A percentile compares a stretch with the other conserved stretches of the same genome.
Conservation (phyloP, 2,888 invertebrate genomes). For the Drosophila infuscata region DNA sequence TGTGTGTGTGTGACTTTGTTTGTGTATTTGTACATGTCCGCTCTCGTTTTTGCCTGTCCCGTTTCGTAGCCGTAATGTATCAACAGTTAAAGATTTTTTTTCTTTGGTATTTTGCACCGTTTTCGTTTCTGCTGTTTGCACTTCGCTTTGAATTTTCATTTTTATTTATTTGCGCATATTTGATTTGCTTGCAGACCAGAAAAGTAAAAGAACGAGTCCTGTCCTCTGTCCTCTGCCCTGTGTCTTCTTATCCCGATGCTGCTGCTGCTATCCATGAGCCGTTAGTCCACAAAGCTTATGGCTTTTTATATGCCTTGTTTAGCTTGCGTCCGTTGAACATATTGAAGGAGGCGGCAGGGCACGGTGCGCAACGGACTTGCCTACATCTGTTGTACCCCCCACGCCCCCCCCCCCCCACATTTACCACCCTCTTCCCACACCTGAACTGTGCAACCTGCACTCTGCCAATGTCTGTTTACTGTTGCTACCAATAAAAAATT, state of each 20-base stretch:
- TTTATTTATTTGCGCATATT: slow-evolving; percentile 80
- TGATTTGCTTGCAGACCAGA: slow-evolving; percentile 59
- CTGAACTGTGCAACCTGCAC: not conserved
- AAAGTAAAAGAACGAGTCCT: not conserved
- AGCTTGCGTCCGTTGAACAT: slow-evolving; percentile 62
- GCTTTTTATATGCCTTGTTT: slow-evolving; percentile 78
- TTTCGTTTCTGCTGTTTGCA: slow-evolving; percentile 55
- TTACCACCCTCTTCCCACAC: not conserved
- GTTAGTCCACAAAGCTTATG: slow-evolving; percentile 66
- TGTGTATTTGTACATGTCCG: slow-evolving; percentile 22
- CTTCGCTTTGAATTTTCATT: slow-evolving; percentile 75
- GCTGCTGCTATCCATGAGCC: slow-evolving; percentile 39
- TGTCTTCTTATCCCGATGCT: not conserved
- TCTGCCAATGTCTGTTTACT: slow-evolving; percentile 34
- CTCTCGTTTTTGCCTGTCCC: slow-evolving; percentile 1
- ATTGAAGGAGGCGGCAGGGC: slow-evolving; percentile 71
- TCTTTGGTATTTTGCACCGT: slow-evolving; percentile 28
- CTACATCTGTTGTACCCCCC: slow-evolving; percentile 12
- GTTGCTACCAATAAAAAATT: slow-evolving; percentile 66
- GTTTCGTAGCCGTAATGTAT: slow-evolving; percentile 51
- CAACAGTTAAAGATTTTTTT: slow-evolving; percentile 55
- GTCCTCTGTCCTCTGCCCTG: not conserved
- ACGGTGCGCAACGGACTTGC: slow-evolving; percentile 24
- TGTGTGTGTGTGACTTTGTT: slow-evolving; percentile 13
- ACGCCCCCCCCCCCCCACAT: not conserved